Conservation (phyloP, 2,888 invertebrate species). For the Nemotelus nigrinus region DNA sequence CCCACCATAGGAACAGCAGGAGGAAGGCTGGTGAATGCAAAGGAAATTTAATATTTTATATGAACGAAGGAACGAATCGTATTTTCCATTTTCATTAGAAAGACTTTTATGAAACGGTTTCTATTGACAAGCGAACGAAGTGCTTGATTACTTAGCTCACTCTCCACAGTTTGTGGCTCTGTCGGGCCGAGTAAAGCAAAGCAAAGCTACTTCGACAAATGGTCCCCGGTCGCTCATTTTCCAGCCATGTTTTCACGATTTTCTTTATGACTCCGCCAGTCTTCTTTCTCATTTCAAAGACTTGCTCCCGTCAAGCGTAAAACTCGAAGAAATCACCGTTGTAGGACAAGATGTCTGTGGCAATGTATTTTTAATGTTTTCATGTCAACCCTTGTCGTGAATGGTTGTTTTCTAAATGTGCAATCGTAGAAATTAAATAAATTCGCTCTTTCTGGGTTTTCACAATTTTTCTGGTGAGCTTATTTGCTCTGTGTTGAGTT, state of each 20-base stretch:
- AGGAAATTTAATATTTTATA: slow-evolving; percentile 30
- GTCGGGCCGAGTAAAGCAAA: neutral
- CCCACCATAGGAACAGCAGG: neutral
- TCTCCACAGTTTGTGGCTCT: neutral
- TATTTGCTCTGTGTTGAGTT: too few relatives aligned
- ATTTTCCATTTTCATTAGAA: slow-evolving; percentile 27
- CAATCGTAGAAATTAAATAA: neutral
- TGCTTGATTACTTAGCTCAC: neutral
- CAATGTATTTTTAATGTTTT: neutral
- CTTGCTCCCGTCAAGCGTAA: slow-evolving; percentile 12
- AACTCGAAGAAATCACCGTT: neutral
- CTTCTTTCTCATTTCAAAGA: slow-evolving; percentile 13
- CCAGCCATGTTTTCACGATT: slow-evolving; percentile 8
- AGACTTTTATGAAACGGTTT: neutral
- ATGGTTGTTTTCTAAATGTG: neutral
- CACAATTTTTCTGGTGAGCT: too few relatives aligned
- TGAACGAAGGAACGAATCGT: neutral
- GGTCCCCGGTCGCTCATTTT: neutral
- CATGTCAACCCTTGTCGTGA: slow-evolving; percentile 19
- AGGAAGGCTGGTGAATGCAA: neutral
- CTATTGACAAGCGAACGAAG: slow-evolving; percentile 7
- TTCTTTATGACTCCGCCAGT: slow-evolving; percentile 15
- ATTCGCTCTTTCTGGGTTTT: neutral
- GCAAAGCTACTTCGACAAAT: neutral
- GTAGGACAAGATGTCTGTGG: neutral